Conservation (phyloP, 1,140 invertebrate species). For the Harpegnathos saltator region DNA sequence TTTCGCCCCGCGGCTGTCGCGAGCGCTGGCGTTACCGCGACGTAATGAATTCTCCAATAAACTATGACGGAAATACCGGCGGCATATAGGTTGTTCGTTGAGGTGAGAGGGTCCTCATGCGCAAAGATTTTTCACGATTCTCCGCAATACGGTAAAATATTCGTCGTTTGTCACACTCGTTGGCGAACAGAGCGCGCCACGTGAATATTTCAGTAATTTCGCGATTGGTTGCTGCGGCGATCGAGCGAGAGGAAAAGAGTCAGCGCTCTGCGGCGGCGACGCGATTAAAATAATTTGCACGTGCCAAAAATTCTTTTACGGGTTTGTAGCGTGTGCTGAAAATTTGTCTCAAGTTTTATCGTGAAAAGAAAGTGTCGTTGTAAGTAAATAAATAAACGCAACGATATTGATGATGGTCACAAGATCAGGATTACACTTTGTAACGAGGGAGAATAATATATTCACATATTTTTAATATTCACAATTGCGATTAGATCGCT, state of each 20-base stretch:
- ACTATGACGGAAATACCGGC: constrained; percentile 41
- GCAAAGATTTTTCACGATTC: background rate
- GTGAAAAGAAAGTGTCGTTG: too few species aligned
- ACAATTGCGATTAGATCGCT: too few species aligned
- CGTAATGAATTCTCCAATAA: constrained; percentile 60
- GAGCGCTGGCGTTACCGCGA: constrained; percentile 11
- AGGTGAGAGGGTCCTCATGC: background rate
- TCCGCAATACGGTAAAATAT: background rate
- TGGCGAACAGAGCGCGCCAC: background rate
- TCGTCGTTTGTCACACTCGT: background rate
- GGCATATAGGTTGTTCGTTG: background rate
- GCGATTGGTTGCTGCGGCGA: background rate
- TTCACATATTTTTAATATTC: too few species aligned
- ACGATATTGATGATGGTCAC: too few species aligned
- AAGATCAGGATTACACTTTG: too few species aligned
- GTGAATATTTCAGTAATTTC: background rate
- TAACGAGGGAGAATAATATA: too few species aligned
- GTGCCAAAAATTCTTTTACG: background rate
- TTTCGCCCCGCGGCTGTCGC: constrained; percentile 41
- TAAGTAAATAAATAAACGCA: too few species aligned
- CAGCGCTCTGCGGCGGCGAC: background rate
- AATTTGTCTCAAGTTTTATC: background rate
- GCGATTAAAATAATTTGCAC: background rate
- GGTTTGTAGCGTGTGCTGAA: background rate
- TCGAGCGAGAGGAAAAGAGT: background rate